Evolutionary conservation across 2,113 vertebrate species (phyloP).

Genomic region (Oncorhynchus nerka): DNA sequence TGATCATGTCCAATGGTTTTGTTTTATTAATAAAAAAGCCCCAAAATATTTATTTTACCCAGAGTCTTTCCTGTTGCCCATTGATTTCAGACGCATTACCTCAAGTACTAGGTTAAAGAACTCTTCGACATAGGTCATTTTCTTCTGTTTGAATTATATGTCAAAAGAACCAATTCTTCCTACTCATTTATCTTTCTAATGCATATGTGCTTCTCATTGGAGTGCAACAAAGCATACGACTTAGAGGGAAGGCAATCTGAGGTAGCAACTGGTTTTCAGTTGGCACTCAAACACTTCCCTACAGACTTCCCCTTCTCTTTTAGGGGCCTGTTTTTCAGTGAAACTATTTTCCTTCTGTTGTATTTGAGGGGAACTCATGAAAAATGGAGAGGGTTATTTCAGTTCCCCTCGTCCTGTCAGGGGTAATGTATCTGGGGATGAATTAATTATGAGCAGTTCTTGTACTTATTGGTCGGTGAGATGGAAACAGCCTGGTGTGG

Average conservation of each 20-base stretch:
- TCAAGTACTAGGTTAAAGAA: no score
- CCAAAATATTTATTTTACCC: constrained; percentile 48
- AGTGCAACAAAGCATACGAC: no score
- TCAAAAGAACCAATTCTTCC: no score
- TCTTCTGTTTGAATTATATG: no score
- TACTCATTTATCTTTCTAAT: background rate
- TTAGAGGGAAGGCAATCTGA: background rate
- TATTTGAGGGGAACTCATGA: background rate
- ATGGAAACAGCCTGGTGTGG: background rate
- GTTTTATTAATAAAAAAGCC: constrained; percentile 82
- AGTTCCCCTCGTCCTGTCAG: background rate
- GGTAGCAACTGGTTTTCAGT: background rate
- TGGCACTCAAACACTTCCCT: background rate
- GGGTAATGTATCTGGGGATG: constrained; percentile 4
- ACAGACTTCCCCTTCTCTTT: background rate
- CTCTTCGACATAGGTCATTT: no score
- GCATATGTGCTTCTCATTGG: background rate
- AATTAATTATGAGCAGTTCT: background rate
- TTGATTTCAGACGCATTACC: background rate
- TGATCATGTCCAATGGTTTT: constrained; percentile 80
- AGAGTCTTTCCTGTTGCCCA: background rate
- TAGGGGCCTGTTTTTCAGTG: background rate
- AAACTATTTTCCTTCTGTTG: background rate
- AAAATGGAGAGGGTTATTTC: constrained; percentile 15
- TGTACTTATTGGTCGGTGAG: background rate